phyloP scores from a whole-genome alignment of 2,888 invertebrate species.

The Pherbina coryleti region DNA sequence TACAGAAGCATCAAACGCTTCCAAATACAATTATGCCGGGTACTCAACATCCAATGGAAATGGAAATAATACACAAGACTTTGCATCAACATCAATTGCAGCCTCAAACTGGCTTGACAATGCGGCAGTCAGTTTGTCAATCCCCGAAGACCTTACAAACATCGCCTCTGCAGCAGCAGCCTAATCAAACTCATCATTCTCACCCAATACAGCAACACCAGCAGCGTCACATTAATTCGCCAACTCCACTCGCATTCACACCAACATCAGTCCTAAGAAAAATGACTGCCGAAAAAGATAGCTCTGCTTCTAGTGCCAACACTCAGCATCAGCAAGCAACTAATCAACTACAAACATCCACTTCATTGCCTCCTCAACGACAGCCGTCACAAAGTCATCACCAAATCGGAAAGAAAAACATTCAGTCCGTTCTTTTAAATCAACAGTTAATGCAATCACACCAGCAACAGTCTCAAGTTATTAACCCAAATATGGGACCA shows the following conservation, averaged over 20 bases:
- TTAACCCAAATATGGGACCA: slow-evolving; percentile 38
- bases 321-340: slow-evolving; percentile 43
- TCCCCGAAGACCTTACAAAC: slow-evolving; percentile 35
- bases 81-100: slow-evolving; percentile 38
- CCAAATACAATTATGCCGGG: slow-evolving; percentile 33
- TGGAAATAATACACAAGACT: slow-evolving; percentile 31
- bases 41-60: slow-evolving; percentile 43
- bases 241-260: slow-evolving; percentile 87
- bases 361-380: slow-evolving; percentile 33
- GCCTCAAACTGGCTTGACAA: slow-evolving; percentile 16
- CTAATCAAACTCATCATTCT: slow-evolving; percentile 28
- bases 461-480: slow-evolving; percentile 38
- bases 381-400: slow-evolving; percentile 42
- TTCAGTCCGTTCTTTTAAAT: slow-evolving; percentile 44
- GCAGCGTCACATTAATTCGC: slow-evolving; percentile 70
- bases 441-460: slow-evolving; percentile 53
- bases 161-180: slow-evolving; percentile 32
- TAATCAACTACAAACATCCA: slow-evolving; percentile 14
- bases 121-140: slow-evolving; percentile 35
- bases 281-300: slow-evolving; percentile 92
- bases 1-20: slow-evolving; percentile 54
- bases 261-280: slow-evolving; percentile 94
- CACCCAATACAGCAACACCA: slow-evolving; percentile 46
- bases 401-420: slow-evolving; percentile 42
- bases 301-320: slow-evolving; percentile 50